Conservation (phyloP, 2,113 vertebrate genomes). For the Mohoua ochrocephala region DNA sequence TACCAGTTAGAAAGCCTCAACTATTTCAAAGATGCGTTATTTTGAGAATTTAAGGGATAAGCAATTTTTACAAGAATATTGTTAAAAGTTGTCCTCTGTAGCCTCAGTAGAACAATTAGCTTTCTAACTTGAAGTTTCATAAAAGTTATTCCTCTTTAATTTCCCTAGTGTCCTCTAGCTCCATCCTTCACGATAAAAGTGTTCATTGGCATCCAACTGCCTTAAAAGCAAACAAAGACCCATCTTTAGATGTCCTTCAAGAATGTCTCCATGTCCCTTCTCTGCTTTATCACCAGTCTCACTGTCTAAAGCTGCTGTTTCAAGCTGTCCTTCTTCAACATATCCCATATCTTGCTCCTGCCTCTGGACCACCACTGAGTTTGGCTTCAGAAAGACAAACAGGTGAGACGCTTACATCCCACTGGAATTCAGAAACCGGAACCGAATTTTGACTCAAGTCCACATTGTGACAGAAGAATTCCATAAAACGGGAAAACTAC, state of each 20-base stretch:
- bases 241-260: accelerated
- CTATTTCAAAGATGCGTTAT: background rate
- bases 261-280: background rate
- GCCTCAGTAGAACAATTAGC: background rate
- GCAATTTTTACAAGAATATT: background rate
- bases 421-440: background rate
- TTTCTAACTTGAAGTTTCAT: background rate
- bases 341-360: background rate
- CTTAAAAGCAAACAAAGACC: background rate
- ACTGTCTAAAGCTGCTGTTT: background rate
- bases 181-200: background rate
- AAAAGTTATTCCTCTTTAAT: background rate
- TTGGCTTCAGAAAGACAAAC: background rate
- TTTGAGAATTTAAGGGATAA: background rate
- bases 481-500: background rate
- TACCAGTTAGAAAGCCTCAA: background rate
- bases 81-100: background rate
- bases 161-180: background rate
- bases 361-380: background rate
- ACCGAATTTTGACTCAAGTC: background rate
- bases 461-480: background rate
- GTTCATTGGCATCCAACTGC: background rate
- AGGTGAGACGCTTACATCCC: background rate
- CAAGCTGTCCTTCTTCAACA: background rate
- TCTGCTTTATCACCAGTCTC: background rate